Base-by-base conservation (phyloP, 2,797 vertebrate genomes). In the Periophthalmus magnuspinnatus region DNA sequence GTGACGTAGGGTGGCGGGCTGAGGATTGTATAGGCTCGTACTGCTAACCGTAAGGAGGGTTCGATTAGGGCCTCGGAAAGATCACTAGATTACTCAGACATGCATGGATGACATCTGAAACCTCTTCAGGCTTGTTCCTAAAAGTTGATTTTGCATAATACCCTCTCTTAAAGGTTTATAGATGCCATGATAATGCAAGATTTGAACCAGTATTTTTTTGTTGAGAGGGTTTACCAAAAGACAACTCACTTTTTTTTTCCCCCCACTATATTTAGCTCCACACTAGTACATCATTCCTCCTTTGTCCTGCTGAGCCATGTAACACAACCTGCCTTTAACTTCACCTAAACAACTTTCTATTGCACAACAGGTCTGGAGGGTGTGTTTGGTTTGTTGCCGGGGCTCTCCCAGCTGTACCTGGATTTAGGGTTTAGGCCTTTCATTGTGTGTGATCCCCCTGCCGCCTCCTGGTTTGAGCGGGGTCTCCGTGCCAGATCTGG, bases 331-430 rank as follows among this genome's bases (percentile, higher is more conserved):
- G 79, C 72, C 70, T 82, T 83, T 69, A 61, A 81, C 70, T 89
- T 88, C 70, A 77, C 73, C 70, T 81, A 78, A 86, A 89, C 82
- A 74, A 77, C 88, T 91, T 91, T 80, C 3, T 76, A 85, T 22
- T 4, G 38, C 21, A 1, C 38, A 41, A 41, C 28, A 24, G 61
- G 38, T 63, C 22, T 79, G 69, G 71, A 82, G 81, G 83, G 76
- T 87, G 65, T 68, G 84, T 81, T 90, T 85, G 85, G 81, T 83
- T 77, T 24, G 58, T 78, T 79, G 86, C 82, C 88, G 71, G 65
- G 84, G 77, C 77, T 88, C 85, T 86, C 83, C 80, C 89, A 83
- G 84, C 82, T 86, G 87, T 79, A 80, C 21, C 75, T 77, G 82
- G 88, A 89, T 90, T 90, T 84, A 69, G 81, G 84, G 74, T 86